Evolutionary conservation across 2,888 invertebrate genomes (phyloP), one percentile per base, ranked within the genome.

Genomic region (Sinotaia quadrata): DNA sequence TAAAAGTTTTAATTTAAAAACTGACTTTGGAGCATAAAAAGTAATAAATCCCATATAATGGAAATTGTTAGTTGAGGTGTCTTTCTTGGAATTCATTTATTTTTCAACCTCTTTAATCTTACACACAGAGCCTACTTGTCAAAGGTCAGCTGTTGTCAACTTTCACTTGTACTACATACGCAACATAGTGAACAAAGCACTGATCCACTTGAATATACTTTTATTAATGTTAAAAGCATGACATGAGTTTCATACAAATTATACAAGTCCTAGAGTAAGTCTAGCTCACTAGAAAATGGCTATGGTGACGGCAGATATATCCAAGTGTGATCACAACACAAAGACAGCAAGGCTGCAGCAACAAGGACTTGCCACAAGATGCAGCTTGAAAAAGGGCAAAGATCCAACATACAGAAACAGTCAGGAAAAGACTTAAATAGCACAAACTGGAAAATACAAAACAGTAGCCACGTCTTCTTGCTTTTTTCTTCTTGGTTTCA

Each of bases 201-300:
- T 10, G 44, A 61, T 74, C 71, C 73, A 75, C 75, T 75, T 75
- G 75, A 75, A 73, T 75, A 75, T 73, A 73, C 68, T 73, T 71
- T 74, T 75, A 75, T 73, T 78, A 75, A 74, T 75, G 73, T 74
- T 75, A 74, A 75, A 78, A 78, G 76, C 78, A 75, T 76, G 76
- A 76, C 78, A 76, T 73, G 37, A 37, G 62, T 72, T 70, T 52
- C 54, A 68, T 69, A 70, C 68, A 68, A 63, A 67, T 63, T 67
- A 61, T 49, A 54, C 62, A 37, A 58, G 49, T 73, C 67, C 71
- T 66, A 69, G 63, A 67, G 61, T 54, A 72, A 60, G 57, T 68
- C 71, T 72, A 68, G 68, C 54, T 51, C 68, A 69, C 68, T 68
- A 69, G 69, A 70, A n/a, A 58, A 67, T 44, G 67, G 59, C 57